A percentile compares a stretch with the other conserved stretches of the same genome.
These are phyloP conservation scores for Eidolon dupreanum DNA, from an alignment of 2,797 vertebrate species.

Conservation along the genomic window DNA sequence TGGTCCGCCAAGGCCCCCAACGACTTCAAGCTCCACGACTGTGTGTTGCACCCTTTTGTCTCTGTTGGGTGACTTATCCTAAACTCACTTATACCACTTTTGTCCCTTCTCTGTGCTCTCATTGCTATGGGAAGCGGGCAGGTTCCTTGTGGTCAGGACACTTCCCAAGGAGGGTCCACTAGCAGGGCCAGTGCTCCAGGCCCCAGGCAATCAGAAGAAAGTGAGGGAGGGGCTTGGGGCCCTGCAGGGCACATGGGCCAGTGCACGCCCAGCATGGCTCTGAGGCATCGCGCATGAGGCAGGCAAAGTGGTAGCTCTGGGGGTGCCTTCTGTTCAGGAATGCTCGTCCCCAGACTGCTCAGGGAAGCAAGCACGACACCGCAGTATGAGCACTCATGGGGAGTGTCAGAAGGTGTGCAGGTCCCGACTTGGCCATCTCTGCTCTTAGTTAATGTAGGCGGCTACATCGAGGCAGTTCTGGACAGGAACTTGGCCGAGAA, in stretches of 20 bases:
- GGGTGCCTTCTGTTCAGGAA: not conserved
- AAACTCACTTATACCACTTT: not conserved
- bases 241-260: not conserved
- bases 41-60: conserved; percentile 80
- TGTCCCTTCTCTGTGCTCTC: not conserved
- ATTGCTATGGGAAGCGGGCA: not conserved
- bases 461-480: conserved; percentile 92
- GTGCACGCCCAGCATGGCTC: not conserved
- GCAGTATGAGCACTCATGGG: fast-evolving
- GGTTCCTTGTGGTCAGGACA: not conserved
- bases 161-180: not conserved
- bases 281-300: fast-evolving
- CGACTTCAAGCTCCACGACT: conserved; percentile 92
- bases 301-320: not conserved
- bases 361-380: not conserved
- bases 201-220: fast-evolving
- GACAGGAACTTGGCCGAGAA: conserved; percentile 94
- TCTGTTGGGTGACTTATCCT: not conserved
- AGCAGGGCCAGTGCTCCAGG: too few species aligned
- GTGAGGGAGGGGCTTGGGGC: not conserved
- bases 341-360: not conserved
- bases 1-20: conserved; percentile 94
- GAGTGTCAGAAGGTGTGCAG: fast-evolving
- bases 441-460: conserved; percentile 90
- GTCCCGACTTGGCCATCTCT: not conserved